Evolutionary conservation across 2,113 vertebrate species (phyloP).

Genomic region (Oreocharis arfaki): DNA sequence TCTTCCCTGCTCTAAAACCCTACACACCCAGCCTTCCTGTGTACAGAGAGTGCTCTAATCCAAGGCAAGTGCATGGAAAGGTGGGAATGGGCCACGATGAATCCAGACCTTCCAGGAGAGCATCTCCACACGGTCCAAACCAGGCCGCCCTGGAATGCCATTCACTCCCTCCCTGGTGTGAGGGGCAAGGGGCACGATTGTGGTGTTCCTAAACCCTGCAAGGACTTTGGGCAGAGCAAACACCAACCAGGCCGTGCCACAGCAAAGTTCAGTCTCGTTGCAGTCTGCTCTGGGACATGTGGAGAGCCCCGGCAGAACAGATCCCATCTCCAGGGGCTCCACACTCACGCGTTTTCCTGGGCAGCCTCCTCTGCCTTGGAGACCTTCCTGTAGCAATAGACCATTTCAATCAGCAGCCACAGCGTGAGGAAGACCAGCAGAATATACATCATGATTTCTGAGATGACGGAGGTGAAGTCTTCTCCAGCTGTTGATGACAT

Average conservation of each 20-base stretch:
- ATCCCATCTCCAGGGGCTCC: neutral
- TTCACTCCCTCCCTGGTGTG: fast-evolving
- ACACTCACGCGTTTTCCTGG: constrained; percentile 91
- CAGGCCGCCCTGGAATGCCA: fast-evolving
- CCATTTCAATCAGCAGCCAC: constrained; percentile 95
- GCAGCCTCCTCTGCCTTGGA: constrained; percentile 89
- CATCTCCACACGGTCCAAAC: neutral
- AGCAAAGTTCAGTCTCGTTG: neutral
- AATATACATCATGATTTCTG: constrained; percentile 98
- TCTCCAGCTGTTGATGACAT: constrained; percentile 74
- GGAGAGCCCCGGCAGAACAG: neutral
- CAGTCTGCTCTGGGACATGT: neutral
- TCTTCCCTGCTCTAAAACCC: neutral
- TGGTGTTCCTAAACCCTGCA: neutral
- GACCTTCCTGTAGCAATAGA: constrained; percentile 98
- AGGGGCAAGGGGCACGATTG: fast-evolving
- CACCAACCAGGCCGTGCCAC: fast-evolving
- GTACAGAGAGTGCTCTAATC: neutral
- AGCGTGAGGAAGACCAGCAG: constrained; percentile 93
- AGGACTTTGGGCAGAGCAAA: neutral
- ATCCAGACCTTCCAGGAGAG: neutral
- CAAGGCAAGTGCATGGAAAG: neutral
- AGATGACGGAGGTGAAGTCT: constrained; percentile 87
- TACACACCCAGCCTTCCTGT: fast-evolving
- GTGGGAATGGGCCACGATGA: neutral